Conservation (phyloP, 2,797 vertebrate species). For the Nasua narica region DNA sequence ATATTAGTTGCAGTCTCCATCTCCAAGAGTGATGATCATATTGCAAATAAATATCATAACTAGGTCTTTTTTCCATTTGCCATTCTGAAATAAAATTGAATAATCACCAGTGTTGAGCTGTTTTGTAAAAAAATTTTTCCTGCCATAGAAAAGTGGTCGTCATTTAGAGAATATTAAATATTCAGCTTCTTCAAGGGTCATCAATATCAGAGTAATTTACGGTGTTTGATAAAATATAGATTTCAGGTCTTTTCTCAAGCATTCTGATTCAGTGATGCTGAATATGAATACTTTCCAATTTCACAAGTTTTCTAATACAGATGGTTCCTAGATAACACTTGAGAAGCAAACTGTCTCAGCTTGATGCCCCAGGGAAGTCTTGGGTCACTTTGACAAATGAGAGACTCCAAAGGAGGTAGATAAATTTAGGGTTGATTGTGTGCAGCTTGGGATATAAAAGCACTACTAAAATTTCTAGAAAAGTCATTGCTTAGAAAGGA, state of each 20-base stretch:
- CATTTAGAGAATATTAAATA: neutral
- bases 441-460: neutral
- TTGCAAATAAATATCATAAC: neutral
- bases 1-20: neutral
- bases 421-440: constrained; percentile 18
- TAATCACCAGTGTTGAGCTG: neutral
- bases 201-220: neutral
- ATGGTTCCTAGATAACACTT: neutral
- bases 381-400: constrained; percentile 57
- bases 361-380: neutral
- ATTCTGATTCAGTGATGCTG: neutral
- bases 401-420: neutral
- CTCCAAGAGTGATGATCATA: neutral
- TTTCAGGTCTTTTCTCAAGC: neutral
- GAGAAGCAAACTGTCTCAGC: constrained; percentile 1
- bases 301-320: neutral
- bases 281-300: neutral
- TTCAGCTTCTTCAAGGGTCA: neutral
- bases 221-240: neutral
- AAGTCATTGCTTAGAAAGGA: neutral
- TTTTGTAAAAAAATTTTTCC: neutral
- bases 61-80: neutral
- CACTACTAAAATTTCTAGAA: constrained; percentile 5
- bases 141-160: neutral
- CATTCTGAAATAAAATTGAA: constrained; percentile 9